phyloP scores from a whole-genome alignment of 2,888 invertebrate genomes.

The Microplitis manilae region DNA sequence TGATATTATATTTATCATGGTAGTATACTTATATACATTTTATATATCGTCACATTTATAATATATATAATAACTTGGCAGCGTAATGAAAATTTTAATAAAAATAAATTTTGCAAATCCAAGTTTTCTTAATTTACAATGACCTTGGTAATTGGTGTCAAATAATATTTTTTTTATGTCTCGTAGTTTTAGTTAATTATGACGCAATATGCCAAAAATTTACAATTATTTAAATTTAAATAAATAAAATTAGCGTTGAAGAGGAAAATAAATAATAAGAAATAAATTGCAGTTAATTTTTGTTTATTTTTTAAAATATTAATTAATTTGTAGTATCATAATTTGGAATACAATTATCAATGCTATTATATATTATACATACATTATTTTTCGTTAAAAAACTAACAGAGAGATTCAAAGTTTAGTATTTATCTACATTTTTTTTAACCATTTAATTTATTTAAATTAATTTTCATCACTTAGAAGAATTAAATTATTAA shows the following conservation, averaged over 20 bases:
- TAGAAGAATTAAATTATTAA: constrained; percentile 8
- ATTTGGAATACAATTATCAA: neutral
- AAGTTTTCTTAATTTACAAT: neutral
- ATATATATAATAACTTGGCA: neutral
- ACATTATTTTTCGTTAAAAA: neutral
- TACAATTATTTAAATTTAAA: neutral
- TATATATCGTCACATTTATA: neutral
- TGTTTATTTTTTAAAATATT: neutral
- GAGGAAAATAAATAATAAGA: neutral
- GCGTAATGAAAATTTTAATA: neutral
- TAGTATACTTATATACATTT: neutral
- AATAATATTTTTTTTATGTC: neutral
- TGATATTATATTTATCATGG: too few species aligned
- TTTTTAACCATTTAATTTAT: too few species aligned
- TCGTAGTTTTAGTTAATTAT: neutral
- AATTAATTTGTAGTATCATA: neutral
- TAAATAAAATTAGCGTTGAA: neutral
- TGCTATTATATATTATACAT: neutral
- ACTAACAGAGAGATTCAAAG: neutral
- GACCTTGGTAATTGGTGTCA: neutral
- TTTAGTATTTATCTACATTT: neutral
- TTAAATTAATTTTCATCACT: neutral
- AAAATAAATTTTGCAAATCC: neutral
- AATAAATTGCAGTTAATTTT: neutral
- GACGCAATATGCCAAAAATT: neutral